Evolutionary conservation across 2,888 invertebrate species (phyloP).

Genomic region (Amitus sp.): DNA sequence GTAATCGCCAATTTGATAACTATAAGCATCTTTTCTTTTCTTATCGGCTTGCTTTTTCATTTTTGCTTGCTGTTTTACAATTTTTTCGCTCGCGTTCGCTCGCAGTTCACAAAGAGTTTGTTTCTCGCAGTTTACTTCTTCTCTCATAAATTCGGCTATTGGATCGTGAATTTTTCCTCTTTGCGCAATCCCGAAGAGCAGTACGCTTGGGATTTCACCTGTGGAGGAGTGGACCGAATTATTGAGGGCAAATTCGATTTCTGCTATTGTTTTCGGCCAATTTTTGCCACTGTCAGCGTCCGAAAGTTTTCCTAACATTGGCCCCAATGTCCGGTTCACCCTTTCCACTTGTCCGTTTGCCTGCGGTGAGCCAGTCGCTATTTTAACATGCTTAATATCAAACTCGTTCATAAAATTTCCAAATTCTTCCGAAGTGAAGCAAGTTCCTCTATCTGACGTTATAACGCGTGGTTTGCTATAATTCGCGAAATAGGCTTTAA

Average conservation of each 20-base stretch:
- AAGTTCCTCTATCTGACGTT: slow-evolving; percentile 24
- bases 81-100: too few species aligned
- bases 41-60: too few species aligned
- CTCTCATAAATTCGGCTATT: too few species aligned
- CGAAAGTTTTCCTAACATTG: slow-evolving; percentile 16
- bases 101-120: too few species aligned
- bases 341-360: slow-evolving; percentile 24
- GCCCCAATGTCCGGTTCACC: slow-evolving; percentile 15
- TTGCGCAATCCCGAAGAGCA: slow-evolving; percentile 12
- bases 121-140: too few species aligned
- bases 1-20: too few species aligned
- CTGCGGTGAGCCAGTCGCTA: slow-evolving; percentile 19
- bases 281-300: slow-evolving; percentile 15
- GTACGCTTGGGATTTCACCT: slow-evolving; percentile 10
- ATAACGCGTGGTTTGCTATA: slow-evolving; percentile 23
- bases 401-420: slow-evolving; percentile 16
- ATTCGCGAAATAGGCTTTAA: slow-evolving; percentile 12
- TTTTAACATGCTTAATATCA: slow-evolving; percentile 14
- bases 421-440: slow-evolving; percentile 26
- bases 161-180: too few species aligned
- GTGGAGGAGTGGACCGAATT: slow-evolving; percentile 21
- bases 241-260: slow-evolving; percentile 21
- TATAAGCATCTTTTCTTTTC: too few species aligned
- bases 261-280: slow-evolving; percentile 18
- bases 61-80: too few species aligned